Conservation (phyloP, 2,888 invertebrate genomes). For the Pedicia rivosa region DNA sequence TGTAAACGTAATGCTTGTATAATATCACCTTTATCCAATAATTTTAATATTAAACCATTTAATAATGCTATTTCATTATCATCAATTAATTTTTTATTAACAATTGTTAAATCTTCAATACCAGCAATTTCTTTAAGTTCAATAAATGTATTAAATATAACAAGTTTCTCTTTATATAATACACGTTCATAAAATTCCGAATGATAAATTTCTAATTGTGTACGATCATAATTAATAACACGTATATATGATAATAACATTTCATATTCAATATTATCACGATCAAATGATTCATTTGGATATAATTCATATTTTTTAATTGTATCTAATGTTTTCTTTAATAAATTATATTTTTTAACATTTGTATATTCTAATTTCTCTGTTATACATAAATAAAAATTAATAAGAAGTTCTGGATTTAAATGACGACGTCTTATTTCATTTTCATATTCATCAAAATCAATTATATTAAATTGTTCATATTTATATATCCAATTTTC, state of each 20-base stretch:
- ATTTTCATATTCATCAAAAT: constrained; percentile 41
- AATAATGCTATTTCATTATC: constrained; percentile 17
- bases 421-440: constrained; percentile 44
- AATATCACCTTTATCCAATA: constrained; percentile 38
- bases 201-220: constrained; percentile 21
- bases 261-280: constrained; percentile 30
- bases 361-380: constrained; percentile 30
- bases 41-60: constrained; percentile 30
- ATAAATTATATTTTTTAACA: constrained; percentile 33
- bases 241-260: constrained; percentile 26
- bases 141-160: constrained; percentile 27
- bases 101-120: constrained; percentile 24
- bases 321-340: constrained; percentile 24
- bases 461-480: constrained; percentile 33
- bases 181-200: constrained; percentile 29
- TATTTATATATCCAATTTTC: constrained; percentile 34
- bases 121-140: constrained; percentile 29
- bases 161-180: constrained; percentile 25
- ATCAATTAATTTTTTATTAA: constrained; percentile 8
- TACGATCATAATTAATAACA: constrained; percentile 5
- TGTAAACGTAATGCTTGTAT: constrained; percentile 39
- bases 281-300: constrained; percentile 28
- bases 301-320: constrained; percentile 27
- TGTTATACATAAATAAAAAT: constrained; percentile 43
- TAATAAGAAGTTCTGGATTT: constrained; percentile 41